phyloP scores from a whole-genome alignment of 2,888 invertebrate species.

The Terebella lapidaria region DNA sequence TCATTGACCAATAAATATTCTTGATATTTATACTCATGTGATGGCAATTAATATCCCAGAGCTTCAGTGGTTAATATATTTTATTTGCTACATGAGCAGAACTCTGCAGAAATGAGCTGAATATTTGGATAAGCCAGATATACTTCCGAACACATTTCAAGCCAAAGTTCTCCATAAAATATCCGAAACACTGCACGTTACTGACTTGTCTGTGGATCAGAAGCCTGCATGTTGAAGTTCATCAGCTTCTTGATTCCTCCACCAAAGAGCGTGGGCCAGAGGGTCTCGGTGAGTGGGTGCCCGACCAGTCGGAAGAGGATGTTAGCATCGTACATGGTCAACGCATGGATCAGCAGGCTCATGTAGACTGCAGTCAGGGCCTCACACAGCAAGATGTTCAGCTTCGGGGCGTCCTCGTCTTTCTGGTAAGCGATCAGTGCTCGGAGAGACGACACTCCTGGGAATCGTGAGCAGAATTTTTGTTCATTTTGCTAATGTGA shows the following conservation, averaged over 20 bases:
- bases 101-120: no score
- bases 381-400: conserved; percentile 87
- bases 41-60: no score
- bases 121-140: no score
- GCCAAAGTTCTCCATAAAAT: no score
- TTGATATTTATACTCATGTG: no score
- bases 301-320: conserved; percentile 73
- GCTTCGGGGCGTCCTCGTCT: conserved; percentile 87
- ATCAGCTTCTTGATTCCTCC: conserved; percentile 53
- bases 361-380: conserved; percentile 89
- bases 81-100: no score
- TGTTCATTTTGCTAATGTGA: not conserved
- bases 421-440: conserved; percentile 87
- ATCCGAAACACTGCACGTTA: no score
- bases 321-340: conserved; percentile 89
- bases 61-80: no score
- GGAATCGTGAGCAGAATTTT: no score
- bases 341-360: conserved; percentile 84
- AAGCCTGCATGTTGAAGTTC: not conserved
- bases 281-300: conserved; percentile 70
- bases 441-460: conserved; percentile 85
- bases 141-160: no score
- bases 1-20: no score
- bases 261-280: conserved; percentile 62
- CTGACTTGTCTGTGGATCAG: conserved; percentile 8